Evolutionary conservation across 2,113 vertebrate species (phyloP), one percentile per base, ranked within the genome.

Genomic region (Loxodonta africana): DNA sequence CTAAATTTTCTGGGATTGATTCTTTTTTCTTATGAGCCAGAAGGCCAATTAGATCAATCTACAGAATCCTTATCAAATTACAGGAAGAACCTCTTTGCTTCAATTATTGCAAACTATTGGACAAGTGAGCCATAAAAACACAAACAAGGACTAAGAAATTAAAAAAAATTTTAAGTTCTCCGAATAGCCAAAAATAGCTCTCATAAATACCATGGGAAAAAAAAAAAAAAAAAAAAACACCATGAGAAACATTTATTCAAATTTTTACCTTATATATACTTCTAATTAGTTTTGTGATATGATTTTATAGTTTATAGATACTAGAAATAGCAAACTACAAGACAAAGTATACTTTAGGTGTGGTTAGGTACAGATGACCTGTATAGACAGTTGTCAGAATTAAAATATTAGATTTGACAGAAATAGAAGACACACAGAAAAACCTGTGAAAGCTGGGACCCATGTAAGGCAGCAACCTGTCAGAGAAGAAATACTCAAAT

Each of bases 321-420:
- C 51, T 26, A 77, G 57, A 91, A 95, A 67, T n/a, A 57, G n/a
- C 28, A 76, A 92, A 18, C n/a, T 65, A 48, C 63, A 73, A 88
- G 37, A 41, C 5, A 78, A 88, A 91, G 57, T 65, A 6, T 82
- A 10, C 57, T 21, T 3, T 65, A 62, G 80, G 41, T 33, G 48
- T 21, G 20, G 5, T 82, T 30, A 51, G 53, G 25, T 1, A 44
- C 33, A 78, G 10, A 76, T 2, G 60, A 57, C 6, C 60, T 78
- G 6, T 18, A 37, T 17, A 73, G 71, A 73, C 9, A 88, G 41
- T 7, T 91, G 60, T 44, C 63, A 67, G 46, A 83, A 91, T 44
- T 83, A 80, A 97, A 90, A 90, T 37, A 81, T 44, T 69, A 88
- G n/a, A 51, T 62, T 25, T 94, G 57, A 91, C 14, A 91, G 46